Evolutionary conservation across 2,888 invertebrate genomes (phyloP).

Genomic region (Thumatha senex): DNA sequence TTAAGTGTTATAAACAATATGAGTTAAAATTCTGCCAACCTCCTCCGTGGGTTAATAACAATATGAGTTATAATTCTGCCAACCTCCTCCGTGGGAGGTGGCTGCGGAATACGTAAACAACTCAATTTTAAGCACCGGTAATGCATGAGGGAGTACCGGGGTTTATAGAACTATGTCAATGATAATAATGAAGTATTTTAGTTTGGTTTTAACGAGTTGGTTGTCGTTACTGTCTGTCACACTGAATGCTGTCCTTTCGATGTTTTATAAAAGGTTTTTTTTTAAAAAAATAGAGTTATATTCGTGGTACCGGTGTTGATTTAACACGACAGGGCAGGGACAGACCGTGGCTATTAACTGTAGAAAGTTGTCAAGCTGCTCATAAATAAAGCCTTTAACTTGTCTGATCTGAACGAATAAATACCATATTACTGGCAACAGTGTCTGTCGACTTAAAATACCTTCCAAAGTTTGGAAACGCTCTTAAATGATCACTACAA

Average conservation of each 20-base stretch:
- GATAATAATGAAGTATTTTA: slow-evolving; percentile 55
- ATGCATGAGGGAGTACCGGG: slow-evolving; percentile 42
- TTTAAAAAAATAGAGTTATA: no score
- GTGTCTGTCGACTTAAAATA: no score
- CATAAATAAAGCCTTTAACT: no score
- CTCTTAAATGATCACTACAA: no score
- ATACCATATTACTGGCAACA: no score
- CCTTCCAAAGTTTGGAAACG: no score
- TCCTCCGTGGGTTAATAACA: slow-evolving; percentile 27
- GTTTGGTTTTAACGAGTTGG: slow-evolving; percentile 50
- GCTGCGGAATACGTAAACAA: slow-evolving; percentile 59
- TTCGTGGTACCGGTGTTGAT: no score
- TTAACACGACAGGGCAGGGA: no score
- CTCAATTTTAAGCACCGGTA: slow-evolving; percentile 56
- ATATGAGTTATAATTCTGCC: slow-evolving; percentile 36
- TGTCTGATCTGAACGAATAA: no score
- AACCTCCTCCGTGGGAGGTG: slow-evolving; percentile 29
- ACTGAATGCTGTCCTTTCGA: slow-evolving; percentile 17
- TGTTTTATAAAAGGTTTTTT: no score
- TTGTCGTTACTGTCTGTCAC: slow-evolving; percentile 37
- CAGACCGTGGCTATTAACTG: no score
- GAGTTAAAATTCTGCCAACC: slow-evolving; percentile 35
- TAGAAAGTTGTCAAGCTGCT: no score
- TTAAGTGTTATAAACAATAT: slow-evolving; percentile 27
- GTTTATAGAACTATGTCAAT: slow-evolving; percentile 41